A percentile compares a stretch with the other conserved stretches of the same genome.
Conservation (phyloP, 2,888 invertebrate species). For the Sminthurinus aureus region DNA sequence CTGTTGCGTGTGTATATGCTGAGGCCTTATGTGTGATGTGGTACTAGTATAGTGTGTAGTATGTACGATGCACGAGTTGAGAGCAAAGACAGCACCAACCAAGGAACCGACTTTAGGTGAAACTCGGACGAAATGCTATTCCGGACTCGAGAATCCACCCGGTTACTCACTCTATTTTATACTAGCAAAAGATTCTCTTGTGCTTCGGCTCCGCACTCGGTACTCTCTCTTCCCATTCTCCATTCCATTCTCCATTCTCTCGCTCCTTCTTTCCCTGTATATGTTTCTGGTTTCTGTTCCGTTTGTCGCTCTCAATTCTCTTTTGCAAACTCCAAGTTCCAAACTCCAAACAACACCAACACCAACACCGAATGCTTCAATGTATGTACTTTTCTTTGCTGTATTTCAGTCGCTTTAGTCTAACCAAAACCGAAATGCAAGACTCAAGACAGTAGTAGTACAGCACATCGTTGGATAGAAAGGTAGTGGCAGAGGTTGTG, state of each 20-base stretch:
- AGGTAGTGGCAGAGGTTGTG: no score
- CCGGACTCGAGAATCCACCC: slow-evolving; percentile 28
- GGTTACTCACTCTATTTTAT: slow-evolving; percentile 21
- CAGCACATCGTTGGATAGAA: no score
- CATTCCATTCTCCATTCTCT: no score
- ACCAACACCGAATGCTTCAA: neutral
- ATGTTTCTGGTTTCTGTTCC: neutral
- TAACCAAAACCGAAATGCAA: no score
- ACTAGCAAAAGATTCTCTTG: slow-evolving; percentile 8
- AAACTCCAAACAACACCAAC: no score
- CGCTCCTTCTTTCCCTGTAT: no score
- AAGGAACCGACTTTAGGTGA: neutral
- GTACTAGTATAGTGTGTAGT: no score
- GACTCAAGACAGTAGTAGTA: no score
- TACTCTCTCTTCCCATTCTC: neutral
- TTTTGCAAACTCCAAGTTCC: no score
- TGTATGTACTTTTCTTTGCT: neutral
- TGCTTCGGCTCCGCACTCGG: neutral
- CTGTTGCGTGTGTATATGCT: neutral
- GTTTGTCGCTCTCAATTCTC: neutral
- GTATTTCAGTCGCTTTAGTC: no score
- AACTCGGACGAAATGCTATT: slow-evolving; percentile 13
- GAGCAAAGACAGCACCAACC: no score
- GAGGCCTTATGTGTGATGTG: neutral
- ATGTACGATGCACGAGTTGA: neutral